Conservation (phyloP, 2,113 vertebrate genomes). For the Agelaius tricolor region DNA sequence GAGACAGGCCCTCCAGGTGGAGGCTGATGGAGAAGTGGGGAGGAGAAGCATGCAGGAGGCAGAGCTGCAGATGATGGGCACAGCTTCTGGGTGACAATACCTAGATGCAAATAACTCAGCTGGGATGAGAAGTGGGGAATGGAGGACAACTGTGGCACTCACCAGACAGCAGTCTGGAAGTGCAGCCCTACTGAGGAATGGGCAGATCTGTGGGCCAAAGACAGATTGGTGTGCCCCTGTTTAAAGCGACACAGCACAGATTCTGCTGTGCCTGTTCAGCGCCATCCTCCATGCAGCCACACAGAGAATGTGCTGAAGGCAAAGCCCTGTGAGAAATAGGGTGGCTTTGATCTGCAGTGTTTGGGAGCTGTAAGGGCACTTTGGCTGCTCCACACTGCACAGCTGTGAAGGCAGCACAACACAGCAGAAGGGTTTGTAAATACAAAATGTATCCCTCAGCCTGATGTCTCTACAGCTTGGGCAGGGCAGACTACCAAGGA, state of each 20-base stretch:
- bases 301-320: neutral
- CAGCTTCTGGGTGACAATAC: neutral
- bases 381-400: neutral
- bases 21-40: neutral
- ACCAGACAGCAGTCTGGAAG: neutral
- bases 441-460: neutral
- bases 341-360: neutral
- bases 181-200: neutral
- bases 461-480: neutral
- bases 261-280: neutral
- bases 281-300: neutral
- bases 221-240: fast-evolving
- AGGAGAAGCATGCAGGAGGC: neutral
- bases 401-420: neutral
- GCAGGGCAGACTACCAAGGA: neutral
- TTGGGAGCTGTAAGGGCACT: neutral
- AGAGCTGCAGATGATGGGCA: fast-evolving
- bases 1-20: neutral
- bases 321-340: neutral
- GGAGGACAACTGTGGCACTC: neutral
- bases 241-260: fast-evolving
- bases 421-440: neutral
- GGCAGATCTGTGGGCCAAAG: neutral
- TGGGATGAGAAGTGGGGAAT: neutral
- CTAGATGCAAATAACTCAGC: neutral